Evolutionary conservation across 2,797 vertebrate species (phyloP).

Genomic region (Lacerta bilineata): DNA sequence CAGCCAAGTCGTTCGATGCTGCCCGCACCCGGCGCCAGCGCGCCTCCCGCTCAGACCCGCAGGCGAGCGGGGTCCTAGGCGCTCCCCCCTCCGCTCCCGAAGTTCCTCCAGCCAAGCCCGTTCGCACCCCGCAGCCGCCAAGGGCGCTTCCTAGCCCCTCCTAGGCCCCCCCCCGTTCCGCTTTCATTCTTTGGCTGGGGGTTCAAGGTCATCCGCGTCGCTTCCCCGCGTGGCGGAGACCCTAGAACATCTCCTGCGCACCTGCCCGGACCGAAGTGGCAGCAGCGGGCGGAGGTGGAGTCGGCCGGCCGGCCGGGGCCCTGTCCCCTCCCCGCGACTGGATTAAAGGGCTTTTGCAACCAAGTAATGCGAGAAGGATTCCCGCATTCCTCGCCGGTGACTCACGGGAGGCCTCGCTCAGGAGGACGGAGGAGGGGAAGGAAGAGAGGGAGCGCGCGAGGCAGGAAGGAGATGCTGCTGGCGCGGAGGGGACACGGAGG

Average conservation of each 20-base stretch:
- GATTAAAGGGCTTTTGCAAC: conserved; percentile 72
- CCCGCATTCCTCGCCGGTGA: conserved; percentile 76
- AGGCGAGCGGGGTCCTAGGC: no score
- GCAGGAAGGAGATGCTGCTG: not conserved
- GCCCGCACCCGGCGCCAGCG: no score
- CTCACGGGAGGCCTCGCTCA: conserved; percentile 50
- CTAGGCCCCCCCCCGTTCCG: no score
- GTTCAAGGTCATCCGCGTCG: no score
- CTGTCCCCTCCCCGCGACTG: conserved; percentile 70
- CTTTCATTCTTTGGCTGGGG: no score
- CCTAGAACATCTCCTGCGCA: conserved; percentile 68
- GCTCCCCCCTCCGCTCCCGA: conserved; percentile 52
- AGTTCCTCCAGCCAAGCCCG: conserved; percentile 54
- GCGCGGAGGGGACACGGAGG: not conserved
- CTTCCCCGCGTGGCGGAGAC: no score
- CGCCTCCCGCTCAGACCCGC: no score
- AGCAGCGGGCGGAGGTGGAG: not conserved
- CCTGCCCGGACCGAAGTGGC: no score
- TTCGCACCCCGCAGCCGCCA: conserved; percentile 28
- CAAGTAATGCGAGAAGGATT: conserved; percentile 54
- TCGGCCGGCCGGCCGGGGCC: conserved; percentile 61
- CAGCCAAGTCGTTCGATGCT: no score
- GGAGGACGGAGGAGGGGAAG: no score
- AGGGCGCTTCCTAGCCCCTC: conserved; percentile 68
- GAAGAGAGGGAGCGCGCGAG: no score